These are phyloP conservation scores for Erinaceus europaeus DNA, from an alignment of 2,113 vertebrate genomes.

Conservation along the genomic window DNA sequence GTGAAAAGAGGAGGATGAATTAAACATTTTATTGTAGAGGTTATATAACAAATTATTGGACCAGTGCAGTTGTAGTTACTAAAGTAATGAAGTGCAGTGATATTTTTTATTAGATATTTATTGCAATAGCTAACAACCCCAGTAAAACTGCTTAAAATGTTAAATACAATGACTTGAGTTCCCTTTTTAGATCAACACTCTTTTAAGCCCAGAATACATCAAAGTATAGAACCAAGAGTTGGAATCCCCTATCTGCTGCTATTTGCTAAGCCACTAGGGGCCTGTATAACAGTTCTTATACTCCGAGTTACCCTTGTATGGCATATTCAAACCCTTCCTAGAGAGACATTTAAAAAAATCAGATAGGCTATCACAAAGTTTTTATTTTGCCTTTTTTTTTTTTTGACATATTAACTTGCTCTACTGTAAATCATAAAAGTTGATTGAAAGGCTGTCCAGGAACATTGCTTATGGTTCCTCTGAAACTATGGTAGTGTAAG, in stretches of 20 bases:
- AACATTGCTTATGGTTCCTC: not conserved
- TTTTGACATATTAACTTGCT: slow-evolving; percentile 15
- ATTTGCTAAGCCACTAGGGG: slow-evolving; percentile 91
- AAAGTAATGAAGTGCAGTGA: slow-evolving; percentile 21
- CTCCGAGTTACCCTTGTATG: slow-evolving; percentile 67
- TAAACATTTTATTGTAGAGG: slow-evolving; percentile 52
- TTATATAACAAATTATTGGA: slow-evolving; percentile 74
- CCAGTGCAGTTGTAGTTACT: slow-evolving; percentile 44
- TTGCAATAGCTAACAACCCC: slow-evolving; percentile 14
- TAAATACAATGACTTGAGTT: slow-evolving; percentile 42
- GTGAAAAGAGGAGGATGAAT: slow-evolving; percentile 56
- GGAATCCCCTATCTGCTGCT: slow-evolving; percentile 84
- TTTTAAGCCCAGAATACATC: slow-evolving; percentile 39
- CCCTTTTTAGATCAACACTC: slow-evolving; percentile 39
- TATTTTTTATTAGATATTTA: slow-evolving; percentile 15
- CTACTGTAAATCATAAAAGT: not conserved
- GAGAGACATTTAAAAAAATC: slow-evolving; percentile 51
- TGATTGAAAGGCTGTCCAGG: slow-evolving; percentile 27
- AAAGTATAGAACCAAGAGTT: slow-evolving; percentile 68
- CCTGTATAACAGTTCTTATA: slow-evolving; percentile 87
- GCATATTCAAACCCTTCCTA: slow-evolving; percentile 72
- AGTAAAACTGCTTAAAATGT: slow-evolving; percentile 19
- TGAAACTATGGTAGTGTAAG: not conserved
- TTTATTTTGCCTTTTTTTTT: slow-evolving; percentile 24
- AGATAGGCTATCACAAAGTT: slow-evolving; percentile 34